phyloP scores from a whole-genome alignment of 2,113 vertebrate genomes.

The Enhydra lutris region DNA sequence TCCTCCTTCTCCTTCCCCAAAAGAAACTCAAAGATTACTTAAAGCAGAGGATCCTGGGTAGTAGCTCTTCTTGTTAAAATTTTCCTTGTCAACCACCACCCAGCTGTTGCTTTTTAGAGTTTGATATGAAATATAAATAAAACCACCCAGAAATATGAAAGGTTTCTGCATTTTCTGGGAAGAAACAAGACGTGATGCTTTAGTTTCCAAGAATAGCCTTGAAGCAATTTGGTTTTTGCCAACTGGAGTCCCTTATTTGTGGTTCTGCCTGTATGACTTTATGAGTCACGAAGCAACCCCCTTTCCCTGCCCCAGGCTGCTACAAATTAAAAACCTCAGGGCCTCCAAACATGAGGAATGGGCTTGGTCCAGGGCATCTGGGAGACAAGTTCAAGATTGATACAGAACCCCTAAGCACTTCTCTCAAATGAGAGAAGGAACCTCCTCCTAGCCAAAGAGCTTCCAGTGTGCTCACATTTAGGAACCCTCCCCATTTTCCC shows the following conservation, averaged over 20 bases:
- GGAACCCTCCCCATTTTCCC: neutral
- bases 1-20: neutral
- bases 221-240: slow-evolving; percentile 79
- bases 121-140: slow-evolving; percentile 70
- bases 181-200: slow-evolving; percentile 74
- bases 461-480: neutral
- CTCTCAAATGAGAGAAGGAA: neutral
- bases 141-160: slow-evolving; percentile 67
- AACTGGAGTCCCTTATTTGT: slow-evolving; percentile 78
- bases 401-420: neutral
- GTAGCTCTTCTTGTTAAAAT: neutral
- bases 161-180: slow-evolving; percentile 76
- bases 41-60: neutral
- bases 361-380: neutral
- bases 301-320: neutral
- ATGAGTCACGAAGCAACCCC: slow-evolving; percentile 68
- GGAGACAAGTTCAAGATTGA: neutral
- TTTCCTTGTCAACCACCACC: neutral
- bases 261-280: slow-evolving; percentile 65
- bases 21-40: neutral
- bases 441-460: neutral
- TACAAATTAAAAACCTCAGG: neutral
- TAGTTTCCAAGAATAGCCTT: slow-evolving; percentile 78
- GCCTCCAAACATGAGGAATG: neutral
- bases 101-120: slow-evolving; percentile 73